Conservation (phyloP, 2,797 vertebrate species). For the Sphenopsis melanotis region DNA sequence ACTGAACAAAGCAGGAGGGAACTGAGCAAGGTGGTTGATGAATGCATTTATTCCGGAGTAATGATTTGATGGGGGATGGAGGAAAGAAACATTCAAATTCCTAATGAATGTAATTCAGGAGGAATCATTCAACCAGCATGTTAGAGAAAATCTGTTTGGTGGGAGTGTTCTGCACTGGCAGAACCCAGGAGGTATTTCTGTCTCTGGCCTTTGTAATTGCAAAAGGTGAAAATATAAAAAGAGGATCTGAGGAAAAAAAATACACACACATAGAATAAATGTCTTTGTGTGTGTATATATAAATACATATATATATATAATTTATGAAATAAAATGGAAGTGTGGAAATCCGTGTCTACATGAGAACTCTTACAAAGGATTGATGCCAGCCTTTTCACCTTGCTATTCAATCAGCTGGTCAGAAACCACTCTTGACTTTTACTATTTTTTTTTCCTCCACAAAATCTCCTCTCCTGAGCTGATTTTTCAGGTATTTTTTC, state of each 20-base stretch:
- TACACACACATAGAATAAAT: conserved; percentile 32
- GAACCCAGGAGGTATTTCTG: conserved; percentile 56
- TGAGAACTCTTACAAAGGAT: conserved; percentile 35
- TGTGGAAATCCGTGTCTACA: background rate
- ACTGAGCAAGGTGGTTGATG: conserved; percentile 55
- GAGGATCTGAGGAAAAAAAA: background rate
- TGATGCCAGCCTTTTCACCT: background rate
- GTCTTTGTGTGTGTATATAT: conserved; percentile 33
- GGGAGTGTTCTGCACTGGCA: conserved; percentile 52
- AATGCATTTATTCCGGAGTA: conserved; percentile 64
- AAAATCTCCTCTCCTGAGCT: background rate
- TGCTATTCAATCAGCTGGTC: background rate
- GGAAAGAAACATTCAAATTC: conserved; percentile 67
- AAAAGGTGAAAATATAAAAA: conserved; percentile 41
- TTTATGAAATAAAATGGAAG: conserved; percentile 50
- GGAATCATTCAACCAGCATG: conserved; percentile 54
- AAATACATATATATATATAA: background rate
- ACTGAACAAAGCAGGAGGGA: conserved; percentile 60
- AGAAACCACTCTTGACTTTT: background rate
- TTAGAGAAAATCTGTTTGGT: conserved; percentile 59
- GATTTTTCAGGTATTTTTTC: background rate
- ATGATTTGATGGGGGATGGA: conserved; percentile 66
- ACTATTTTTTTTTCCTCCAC: background rate
- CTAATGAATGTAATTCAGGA: conserved; percentile 68
- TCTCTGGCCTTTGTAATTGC: conserved; percentile 51